A percentile compares a stretch with the other conserved stretches of the same genome.
Evolutionary conservation across 2,113 vertebrate species (phyloP).

Genomic region (Oreochromis niloticus): DNA sequence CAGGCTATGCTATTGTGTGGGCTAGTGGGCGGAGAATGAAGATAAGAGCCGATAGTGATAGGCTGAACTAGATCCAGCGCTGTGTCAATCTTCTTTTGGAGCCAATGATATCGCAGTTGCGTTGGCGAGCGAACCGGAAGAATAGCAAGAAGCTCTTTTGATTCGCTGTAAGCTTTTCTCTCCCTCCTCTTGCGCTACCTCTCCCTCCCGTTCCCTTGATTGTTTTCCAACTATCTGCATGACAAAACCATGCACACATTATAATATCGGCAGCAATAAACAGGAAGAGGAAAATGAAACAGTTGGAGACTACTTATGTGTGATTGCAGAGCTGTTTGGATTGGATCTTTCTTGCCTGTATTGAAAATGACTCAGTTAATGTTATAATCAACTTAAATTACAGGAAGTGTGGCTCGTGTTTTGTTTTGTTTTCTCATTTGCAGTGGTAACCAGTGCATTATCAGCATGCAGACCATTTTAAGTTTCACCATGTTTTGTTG

Average conservation of each 20-base stretch:
- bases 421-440: neutral
- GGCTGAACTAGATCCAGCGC: conserved; percentile 2
- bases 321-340: neutral
- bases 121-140: conserved; percentile 37
- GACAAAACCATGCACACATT: neutral
- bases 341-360: neutral
- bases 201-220: neutral
- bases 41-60: conserved; percentile 52
- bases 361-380: neutral
- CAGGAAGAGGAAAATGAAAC: neutral
- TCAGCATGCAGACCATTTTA: neutral
- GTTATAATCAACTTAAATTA: neutral
- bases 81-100: conserved; percentile 28
- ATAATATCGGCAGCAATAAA: neutral
- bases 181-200: neutral
- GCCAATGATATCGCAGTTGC: conserved; percentile 72
- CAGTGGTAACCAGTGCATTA: neutral
- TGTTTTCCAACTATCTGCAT: neutral
- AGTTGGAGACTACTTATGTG: neutral
- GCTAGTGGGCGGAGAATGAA: conserved; percentile 61
- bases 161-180: conserved; percentile 62
- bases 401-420: neutral
- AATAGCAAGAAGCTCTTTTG: conserved; percentile 45
- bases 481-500: neutral
- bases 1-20: conserved; percentile 72